Base-by-base conservation (phyloP, 2,888 invertebrate genomes). In the Ectropis crepuscularia region DNA sequence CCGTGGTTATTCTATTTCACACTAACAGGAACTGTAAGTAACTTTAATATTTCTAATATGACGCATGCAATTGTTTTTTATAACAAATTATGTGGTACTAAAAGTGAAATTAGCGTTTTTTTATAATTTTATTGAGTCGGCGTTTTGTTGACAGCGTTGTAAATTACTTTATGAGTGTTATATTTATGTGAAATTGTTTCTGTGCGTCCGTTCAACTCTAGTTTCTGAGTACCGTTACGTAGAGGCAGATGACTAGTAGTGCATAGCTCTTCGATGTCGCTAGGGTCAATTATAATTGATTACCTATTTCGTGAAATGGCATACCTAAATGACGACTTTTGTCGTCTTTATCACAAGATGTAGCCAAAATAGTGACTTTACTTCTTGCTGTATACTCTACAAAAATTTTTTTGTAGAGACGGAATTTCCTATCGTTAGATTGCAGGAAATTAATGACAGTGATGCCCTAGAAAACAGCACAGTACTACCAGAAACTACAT, bases 231-330 rank as follows among this genome's bases (percentile, higher is more conserved):
- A 67, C 66, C 66, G 68, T 64, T 66, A 65, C 41, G 36, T 38
- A 62, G 53, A 46, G 41, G 16, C 53, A 58, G 45, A 67, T 68
- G 43, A 58, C 59, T 57, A 51, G 6, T 11, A 51, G 58, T 48
- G 70, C 54, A 57, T 36, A 63, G 63, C 60, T 57, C 47, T 65
- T 53, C 53, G 58, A 49, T 55, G 58, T 61, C 68, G 49, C 47
- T 57, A 67, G 72, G 76, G 75, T 75, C 74, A 68, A 70, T 61
- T 57, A 55, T 74, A 71, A 78, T 78, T 76, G 72, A 69, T 72
- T 53, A 67, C 70, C 62, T 73, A 74, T 73, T 66, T 39, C 53
- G 38, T 9, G 43, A 37, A 49, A 36, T 49, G 8, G 41, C 41
- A n/a, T n/a, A n/a, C n/a, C n/a, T n/a, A 37, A 49, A 36, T 49